These are phyloP conservation scores for Metaphire vulgaris DNA, from an alignment of 1,140 invertebrate genomes.

Conservation along the genomic window DNA sequence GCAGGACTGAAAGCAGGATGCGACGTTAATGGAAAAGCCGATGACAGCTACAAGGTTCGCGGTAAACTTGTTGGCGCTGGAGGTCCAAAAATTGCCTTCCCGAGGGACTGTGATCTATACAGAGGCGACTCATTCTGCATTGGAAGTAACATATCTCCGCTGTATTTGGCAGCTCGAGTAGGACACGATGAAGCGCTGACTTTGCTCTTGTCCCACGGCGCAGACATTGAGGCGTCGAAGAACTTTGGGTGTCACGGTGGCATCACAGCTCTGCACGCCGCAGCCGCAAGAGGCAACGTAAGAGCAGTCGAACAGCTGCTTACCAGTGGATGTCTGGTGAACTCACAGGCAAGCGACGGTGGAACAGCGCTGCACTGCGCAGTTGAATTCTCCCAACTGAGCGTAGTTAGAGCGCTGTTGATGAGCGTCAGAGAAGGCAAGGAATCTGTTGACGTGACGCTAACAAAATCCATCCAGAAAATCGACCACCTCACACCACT, in stretches of 20 bases:
- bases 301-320: constrained; percentile 15
- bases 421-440: neutral
- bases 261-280: constrained; percentile 25
- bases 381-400: constrained; percentile 11
- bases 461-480: constrained; percentile 9
- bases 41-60: constrained; percentile 28
- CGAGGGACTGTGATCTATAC: constrained; percentile 21
- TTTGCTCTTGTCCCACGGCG: constrained; percentile 8
- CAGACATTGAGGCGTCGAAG: constrained; percentile 20
- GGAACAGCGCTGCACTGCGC: constrained; percentile 28
- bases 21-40: constrained; percentile 20
- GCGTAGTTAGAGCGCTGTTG: constrained; percentile 6
- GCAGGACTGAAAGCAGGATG: neutral
- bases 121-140: constrained; percentile 21
- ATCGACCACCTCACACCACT: constrained; percentile 14
- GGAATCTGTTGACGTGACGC: constrained; percentile 7
- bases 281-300: constrained; percentile 21
- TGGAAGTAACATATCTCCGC: constrained; percentile 54
- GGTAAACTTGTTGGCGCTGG: neutral
- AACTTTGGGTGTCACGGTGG: constrained; percentile 18
- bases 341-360: constrained; percentile 22
- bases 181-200: constrained; percentile 1
- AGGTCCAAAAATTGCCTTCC: constrained; percentile 8
- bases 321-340: constrained; percentile 7
- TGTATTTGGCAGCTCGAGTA: constrained; percentile 87